Conservation (phyloP, 2,113 vertebrate species). For the Epinephelus moara region DNA sequence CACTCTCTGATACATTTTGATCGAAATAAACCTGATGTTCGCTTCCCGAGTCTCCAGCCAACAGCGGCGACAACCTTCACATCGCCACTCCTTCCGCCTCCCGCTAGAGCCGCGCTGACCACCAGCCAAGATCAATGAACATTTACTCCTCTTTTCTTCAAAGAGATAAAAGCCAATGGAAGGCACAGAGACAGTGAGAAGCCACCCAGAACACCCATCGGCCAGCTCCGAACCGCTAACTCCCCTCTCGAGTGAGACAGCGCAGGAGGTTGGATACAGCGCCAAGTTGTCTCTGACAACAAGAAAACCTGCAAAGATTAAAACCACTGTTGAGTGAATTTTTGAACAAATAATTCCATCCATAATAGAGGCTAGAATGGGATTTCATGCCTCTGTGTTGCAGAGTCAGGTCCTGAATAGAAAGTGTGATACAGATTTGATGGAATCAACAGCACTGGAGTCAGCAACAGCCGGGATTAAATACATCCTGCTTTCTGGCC, state of each 20-base stretch:
- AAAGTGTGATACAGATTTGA: conserved; percentile 65
- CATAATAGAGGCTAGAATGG: conserved; percentile 38
- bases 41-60: conserved; percentile 22
- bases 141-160: conserved; percentile 44
- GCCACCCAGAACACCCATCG: conserved; percentile 36
- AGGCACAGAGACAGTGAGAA: conserved; percentile 9
- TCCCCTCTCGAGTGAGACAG: conserved; percentile 17
- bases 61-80: conserved; percentile 34
- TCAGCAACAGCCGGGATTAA: conserved; percentile 69
- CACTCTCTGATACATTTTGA: conserved; percentile 46
- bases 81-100: conserved; percentile 24
- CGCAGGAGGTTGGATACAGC: conserved; percentile 3
- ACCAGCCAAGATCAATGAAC: conserved; percentile 62
- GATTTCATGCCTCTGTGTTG: conserved; percentile 37
- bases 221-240: conserved; percentile 4
- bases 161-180: conserved; percentile 56
- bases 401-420: conserved; percentile 39
- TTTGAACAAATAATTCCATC: conserved; percentile 34
- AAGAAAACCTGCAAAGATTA: conserved; percentile 41
- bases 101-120: conserved; percentile 42
- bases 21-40: not conserved
- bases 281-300: not conserved
- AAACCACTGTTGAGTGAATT: conserved; percentile 26
- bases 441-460: conserved; percentile 58
- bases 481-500: conserved; percentile 66